Percentiles rank a stretch among this genome's conserved stretches.
phyloP scores from a whole-genome alignment of 1,140 invertebrate genomes.

The Scaptomyza graminum region DNA sequence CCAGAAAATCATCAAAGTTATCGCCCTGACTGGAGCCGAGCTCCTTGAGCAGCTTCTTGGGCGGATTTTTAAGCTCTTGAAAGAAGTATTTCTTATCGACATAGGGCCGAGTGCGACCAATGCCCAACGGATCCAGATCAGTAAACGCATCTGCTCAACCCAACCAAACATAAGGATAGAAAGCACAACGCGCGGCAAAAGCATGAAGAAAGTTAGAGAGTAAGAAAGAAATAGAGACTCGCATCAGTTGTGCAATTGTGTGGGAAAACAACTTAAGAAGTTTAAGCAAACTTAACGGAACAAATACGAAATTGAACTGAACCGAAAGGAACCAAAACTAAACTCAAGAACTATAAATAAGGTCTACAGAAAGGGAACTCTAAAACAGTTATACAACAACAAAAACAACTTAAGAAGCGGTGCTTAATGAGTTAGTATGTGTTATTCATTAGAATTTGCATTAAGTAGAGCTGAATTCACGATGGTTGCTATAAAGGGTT shows the following conservation, averaged over 20 bases:
- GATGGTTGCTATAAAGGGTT: background rate
- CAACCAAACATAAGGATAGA: background rate
- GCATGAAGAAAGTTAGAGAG: conserved; percentile 9
- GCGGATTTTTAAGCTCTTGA: conserved; percentile 95
- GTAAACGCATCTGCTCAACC: conserved; percentile 91
- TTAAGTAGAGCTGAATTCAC: conserved; percentile 11
- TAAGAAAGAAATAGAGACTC: conserved; percentile 23
- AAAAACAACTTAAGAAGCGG: conserved; percentile 21
- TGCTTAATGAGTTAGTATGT: conserved; percentile 18
- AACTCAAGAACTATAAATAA: conserved; percentile 14
- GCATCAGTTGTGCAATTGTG: background rate
- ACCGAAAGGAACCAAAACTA: background rate
- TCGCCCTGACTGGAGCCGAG: conserved; percentile 84
- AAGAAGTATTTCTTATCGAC: conserved; percentile 98
- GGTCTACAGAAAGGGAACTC: conserved; percentile 3
- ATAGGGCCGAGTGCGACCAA: conserved; percentile 94
- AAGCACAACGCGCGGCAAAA: conserved; percentile 19
- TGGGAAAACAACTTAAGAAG: background rate
- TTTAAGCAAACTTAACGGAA: conserved; percentile 5
- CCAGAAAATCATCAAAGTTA: conserved; percentile 57
- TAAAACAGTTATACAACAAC: conserved; percentile 26
- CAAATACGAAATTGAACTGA: conserved; percentile 1
- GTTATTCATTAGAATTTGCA: background rate
- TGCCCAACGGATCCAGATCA: conserved; percentile 95
- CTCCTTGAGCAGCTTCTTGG: conserved; percentile 95